A percentile compares a stretch with the other conserved stretches of the same genome.
These are phyloP conservation scores for Tuberolachnus salignus DNA, from an alignment of 2,888 invertebrate species.

Conservation along the genomic window DNA sequence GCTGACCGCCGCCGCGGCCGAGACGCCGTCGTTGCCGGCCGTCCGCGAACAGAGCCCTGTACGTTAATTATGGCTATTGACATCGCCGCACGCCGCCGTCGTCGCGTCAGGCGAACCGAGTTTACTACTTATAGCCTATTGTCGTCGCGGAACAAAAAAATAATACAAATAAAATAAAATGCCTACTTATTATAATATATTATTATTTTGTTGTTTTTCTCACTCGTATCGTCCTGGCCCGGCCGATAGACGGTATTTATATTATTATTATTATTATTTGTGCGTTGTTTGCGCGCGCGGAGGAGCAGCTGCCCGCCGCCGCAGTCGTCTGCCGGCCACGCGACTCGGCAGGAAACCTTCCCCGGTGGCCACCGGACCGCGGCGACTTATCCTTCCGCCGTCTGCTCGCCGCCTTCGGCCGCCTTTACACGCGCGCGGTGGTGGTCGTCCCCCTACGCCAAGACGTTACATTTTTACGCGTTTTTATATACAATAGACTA, in stretches of 20 bases:
- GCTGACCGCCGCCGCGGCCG: background rate
- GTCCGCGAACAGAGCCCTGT: background rate
- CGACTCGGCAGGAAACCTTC: conserved; percentile 51
- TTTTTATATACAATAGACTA: conserved; percentile 21
- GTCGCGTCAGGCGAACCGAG: background rate
- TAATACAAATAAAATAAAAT: too few relatives aligned
- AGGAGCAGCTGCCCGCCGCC: conserved; percentile 9
- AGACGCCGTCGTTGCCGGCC: background rate
- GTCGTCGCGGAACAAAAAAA: too few relatives aligned
- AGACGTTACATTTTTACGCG: conserved; percentile 2
- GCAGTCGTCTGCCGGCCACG: conserved; percentile 39
- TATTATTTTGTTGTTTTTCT: too few relatives aligned
- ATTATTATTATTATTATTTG: too few relatives aligned
- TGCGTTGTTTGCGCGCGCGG: background rate
- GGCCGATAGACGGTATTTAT: too few relatives aligned
- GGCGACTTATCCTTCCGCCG: conserved; percentile 37
- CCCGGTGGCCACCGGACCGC: conserved; percentile 49
- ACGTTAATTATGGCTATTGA: conserved; percentile 25
- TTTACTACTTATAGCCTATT: too few relatives aligned
- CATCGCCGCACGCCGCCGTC: background rate
- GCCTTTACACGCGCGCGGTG: conserved; percentile 4
- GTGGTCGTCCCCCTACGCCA: background rate
- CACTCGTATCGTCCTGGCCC: too few relatives aligned
- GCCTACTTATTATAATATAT: too few relatives aligned
- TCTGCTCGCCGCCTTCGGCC: background rate